Conservation (phyloP, 2,113 vertebrate species). For the Gymnorhina tibicen region DNA sequence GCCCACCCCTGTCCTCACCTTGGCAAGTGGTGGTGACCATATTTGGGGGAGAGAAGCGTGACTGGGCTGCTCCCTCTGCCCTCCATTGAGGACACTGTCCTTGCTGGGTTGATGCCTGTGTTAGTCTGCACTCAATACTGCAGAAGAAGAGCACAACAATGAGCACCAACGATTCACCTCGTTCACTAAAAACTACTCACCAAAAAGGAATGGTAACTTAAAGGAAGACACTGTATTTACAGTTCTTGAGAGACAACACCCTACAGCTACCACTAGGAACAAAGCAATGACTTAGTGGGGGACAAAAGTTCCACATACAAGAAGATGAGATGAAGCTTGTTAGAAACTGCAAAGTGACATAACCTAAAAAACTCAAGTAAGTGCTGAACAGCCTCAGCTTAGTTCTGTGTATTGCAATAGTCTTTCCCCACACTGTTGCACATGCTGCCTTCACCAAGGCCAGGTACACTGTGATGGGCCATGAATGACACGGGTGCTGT, state of each 20-base stretch:
- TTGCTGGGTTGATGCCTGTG: neutral
- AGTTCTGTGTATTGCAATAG: neutral
- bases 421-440: neutral
- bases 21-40: neutral
- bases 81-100: neutral
- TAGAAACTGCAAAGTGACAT: neutral
- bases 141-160: fast-evolving
- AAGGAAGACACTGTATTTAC: neutral
- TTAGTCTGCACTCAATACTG: neutral
- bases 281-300: neutral
- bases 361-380: neutral
- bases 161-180: fast-evolving
- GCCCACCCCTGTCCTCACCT: neutral
- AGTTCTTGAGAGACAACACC: neutral
- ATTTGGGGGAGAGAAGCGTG: fast-evolving
- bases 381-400: neutral
- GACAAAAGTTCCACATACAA: neutral
- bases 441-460: neutral
- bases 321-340: neutral
- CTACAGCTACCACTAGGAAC: neutral
- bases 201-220: neutral
- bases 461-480: neutral
- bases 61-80: neutral
- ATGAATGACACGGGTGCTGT: neutral
- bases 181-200: neutral